phyloP scores from a whole-genome alignment of 1,140 invertebrate genomes.

The Spodoptera litura region DNA sequence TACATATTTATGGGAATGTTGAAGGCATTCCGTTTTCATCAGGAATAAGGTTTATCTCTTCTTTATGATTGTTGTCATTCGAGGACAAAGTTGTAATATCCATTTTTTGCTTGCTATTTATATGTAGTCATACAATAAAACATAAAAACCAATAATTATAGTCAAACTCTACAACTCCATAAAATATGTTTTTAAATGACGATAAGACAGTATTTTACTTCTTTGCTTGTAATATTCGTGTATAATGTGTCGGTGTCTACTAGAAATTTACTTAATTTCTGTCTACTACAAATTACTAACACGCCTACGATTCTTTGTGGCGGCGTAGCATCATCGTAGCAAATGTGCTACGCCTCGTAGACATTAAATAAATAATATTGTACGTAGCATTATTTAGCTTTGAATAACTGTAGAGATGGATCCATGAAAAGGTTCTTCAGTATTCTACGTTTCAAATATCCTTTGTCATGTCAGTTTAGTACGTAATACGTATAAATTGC shows the following conservation, averaged over 20 bases:
- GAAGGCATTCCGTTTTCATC: not conserved
- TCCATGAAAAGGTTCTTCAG: constrained; percentile 18
- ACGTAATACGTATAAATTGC: constrained; percentile 40
- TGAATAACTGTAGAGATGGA: constrained; percentile 22
- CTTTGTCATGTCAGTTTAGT: constrained; percentile 44
- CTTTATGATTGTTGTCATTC: not conserved
- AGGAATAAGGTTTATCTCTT: not conserved
- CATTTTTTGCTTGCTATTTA: too few relatives aligned
- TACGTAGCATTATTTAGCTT: constrained; percentile 27
- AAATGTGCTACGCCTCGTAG: constrained; percentile 27
- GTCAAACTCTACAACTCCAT: not conserved
- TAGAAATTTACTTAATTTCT: too few relatives aligned
- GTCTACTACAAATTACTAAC: constrained; percentile 29
- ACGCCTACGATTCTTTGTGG: constrained; percentile 25
- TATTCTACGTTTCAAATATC: constrained; percentile 36
- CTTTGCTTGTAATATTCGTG: too few relatives aligned
- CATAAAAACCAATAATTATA: not conserved
- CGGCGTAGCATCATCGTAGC: constrained; percentile 34
- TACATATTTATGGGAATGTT: constrained; percentile 20
- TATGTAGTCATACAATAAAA: too few relatives aligned
- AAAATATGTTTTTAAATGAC: not conserved
- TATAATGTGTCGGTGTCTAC: too few relatives aligned
- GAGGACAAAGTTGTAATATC: not conserved
- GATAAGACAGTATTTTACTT: too few relatives aligned
- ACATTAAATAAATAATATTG: constrained; percentile 27